These are phyloP conservation scores for Gobionotothen gibberifrons DNA, from an alignment of 2,797 vertebrate genomes.

Conservation along the genomic window DNA sequence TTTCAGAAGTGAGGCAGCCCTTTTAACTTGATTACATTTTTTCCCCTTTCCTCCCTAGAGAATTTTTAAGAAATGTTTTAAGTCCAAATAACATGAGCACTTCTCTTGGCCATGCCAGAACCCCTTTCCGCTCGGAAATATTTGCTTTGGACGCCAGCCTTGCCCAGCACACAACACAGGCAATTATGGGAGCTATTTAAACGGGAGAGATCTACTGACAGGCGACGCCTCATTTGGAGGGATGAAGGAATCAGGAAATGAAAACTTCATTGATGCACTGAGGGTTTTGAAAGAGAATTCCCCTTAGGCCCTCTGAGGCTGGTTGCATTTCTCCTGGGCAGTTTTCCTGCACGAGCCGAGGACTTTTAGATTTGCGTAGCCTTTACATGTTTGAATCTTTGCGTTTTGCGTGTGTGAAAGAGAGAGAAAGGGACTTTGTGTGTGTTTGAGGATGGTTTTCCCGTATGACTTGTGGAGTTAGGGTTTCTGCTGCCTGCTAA, in stretches of 20 bases:
- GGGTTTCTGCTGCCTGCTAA: constrained; percentile 38
- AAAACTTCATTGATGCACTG: constrained; percentile 81
- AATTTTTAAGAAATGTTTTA: constrained; percentile 74
- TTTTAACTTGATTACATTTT: constrained; percentile 83
- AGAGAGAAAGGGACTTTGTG: constrained; percentile 13
- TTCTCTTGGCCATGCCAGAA: constrained; percentile 79
- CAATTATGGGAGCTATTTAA: constrained; percentile 84
- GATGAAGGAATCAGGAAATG: constrained; percentile 83
- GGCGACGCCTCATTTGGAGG: constrained; percentile 80
- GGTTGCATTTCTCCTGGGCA: constrained; percentile 61
- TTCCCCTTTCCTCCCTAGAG: constrained; percentile 72
- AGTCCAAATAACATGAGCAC: constrained; percentile 83
- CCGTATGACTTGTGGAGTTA: constrained; percentile 44
- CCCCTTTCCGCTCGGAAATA: constrained; percentile 87
- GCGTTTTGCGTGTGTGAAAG: constrained; percentile 6
- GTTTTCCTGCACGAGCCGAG: constrained; percentile 50
- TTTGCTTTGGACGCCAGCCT: constrained; percentile 85
- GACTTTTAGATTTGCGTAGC: constrained; percentile 44
- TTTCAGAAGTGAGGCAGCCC: constrained; percentile 73
- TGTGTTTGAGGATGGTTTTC: constrained; percentile 38
- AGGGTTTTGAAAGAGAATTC: constrained; percentile 76
- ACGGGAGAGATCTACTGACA: constrained; percentile 80
- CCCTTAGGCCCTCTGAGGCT: constrained; percentile 43
- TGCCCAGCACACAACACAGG: constrained; percentile 83
- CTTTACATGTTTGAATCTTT: constrained; percentile 41